Evolutionary conservation across 1,140 invertebrate genomes (phyloP), one percentile per base, ranked within the genome.

Genomic region (Euwallacea similis): DNA sequence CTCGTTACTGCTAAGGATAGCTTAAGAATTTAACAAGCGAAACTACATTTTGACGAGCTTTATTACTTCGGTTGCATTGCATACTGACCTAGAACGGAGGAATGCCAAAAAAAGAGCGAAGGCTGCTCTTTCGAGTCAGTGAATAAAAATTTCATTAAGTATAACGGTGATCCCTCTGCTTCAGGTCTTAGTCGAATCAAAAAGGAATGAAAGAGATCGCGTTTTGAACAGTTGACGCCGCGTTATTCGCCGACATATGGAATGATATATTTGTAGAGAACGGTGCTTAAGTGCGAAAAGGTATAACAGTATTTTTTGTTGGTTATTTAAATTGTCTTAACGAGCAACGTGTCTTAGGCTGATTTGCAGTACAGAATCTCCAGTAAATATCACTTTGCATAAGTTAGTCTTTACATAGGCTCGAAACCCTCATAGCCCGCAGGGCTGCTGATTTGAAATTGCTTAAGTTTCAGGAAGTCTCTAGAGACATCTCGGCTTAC

Each of bases 131-230:
- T 50, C 46, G 46, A 50, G 46, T 7, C 46, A 50, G 46, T 50
- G 46, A 7, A 50, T 50, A 50, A 50, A 50, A 50, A 50, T 50
- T 50, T 50, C 46, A 50, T 50, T 50, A 50, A 11, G 46, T 50
- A 50, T 50, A 50, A 50, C 46, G 46, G 46, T 50, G 46, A 11
- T 10, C 13, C 6, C 46, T 50, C 46, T 50, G 46, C 46, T 50
- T 50, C 46, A 50, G 46, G 46, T 50, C 46, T 10, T 50, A 11
- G 2, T 13, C 13, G 46, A 50, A 50, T 50, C 46, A 50, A 50
- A 50, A 50, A 50, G 13, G 46, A 13, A 50, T 11, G 13, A 11
- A 50, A 50, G 13, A 11, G 9, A 11, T 50, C 9, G 9, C 13
- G 46, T 13, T 10, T 50, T 50, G 13, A 50, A 13, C 13, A 50